Evolutionary conservation across 2,888 invertebrate species (phyloP).

Genomic region (Dicranocentrus wangi): DNA sequence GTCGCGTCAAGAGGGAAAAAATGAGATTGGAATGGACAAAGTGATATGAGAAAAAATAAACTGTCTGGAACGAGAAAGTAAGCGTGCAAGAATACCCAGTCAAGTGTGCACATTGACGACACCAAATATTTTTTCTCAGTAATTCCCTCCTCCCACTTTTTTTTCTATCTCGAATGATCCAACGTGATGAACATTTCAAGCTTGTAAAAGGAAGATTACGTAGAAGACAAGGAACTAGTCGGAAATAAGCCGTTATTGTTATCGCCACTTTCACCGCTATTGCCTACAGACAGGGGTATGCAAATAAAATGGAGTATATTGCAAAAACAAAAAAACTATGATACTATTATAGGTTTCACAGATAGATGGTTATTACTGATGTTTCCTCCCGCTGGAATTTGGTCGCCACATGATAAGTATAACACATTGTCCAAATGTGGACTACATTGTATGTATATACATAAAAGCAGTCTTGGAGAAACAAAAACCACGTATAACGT

Average conservation of each 20-base stretch:
- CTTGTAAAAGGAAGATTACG: slow-evolving; percentile 1
- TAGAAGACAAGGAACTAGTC: not conserved
- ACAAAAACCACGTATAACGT: too few relatives aligned
- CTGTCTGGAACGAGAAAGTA: slow-evolving; percentile 40
- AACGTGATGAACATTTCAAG: slow-evolving; percentile 32
- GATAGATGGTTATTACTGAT: slow-evolving; percentile 35
- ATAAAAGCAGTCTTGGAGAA: too few relatives aligned
- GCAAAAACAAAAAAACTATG: slow-evolving; percentile 13
- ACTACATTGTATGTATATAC: too few relatives aligned
- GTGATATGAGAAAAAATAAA: slow-evolving; percentile 41
- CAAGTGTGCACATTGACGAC: not conserved
- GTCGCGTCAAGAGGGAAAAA: slow-evolving; percentile 10
- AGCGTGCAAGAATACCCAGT: slow-evolving; percentile 12
- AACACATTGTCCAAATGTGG: too few relatives aligned
- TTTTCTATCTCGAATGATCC: slow-evolving; percentile 36
- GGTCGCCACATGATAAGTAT: too few relatives aligned
- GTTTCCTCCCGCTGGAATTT: slow-evolving; percentile 20
- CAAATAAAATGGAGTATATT: slow-evolving; percentile 9
- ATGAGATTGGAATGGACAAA: slow-evolving; percentile 16
- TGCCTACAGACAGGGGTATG: not conserved
- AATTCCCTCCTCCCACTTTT: slow-evolving; percentile 27
- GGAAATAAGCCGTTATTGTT: slow-evolving; percentile 18
- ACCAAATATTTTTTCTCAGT: not conserved
- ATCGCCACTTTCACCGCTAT: slow-evolving; percentile 16
- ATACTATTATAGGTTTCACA: slow-evolving; percentile 3